Evolutionary conservation across 1,140 invertebrate species (phyloP).

Genomic region (Papilio dardanus): DNA sequence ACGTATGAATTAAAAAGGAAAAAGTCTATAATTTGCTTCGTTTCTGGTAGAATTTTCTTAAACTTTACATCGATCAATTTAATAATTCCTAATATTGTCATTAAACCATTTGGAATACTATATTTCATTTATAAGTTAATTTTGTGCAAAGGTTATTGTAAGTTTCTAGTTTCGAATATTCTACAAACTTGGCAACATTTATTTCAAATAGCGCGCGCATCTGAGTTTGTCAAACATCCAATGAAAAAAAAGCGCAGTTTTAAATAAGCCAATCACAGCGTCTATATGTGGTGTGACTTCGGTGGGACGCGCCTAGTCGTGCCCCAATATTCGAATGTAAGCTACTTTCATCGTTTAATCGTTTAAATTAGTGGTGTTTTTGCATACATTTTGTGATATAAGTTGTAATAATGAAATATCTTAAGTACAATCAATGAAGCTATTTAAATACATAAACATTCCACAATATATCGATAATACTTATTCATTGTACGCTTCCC

Average conservation of each 20-base stretch:
- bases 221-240: conserved; percentile 48
- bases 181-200: conserved; percentile 32
- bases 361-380: conserved; percentile 48
- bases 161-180: conserved; percentile 15
- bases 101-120: too few relatives aligned
- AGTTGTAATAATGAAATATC: conserved; percentile 31
- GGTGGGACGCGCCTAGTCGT: conserved; percentile 62
- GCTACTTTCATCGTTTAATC: conserved; percentile 49
- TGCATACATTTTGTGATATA: conserved; percentile 30
- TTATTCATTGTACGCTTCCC: conserved; percentile 67
- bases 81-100: not conserved
- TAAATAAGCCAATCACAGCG: conserved; percentile 60
- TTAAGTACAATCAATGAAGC: conserved; percentile 42
- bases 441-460: conserved; percentile 46
- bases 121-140: not conserved
- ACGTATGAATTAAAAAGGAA: not conserved
- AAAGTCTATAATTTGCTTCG: not conserved
- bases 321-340: conserved; percentile 43
- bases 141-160: too few relatives aligned
- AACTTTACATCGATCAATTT: not conserved
- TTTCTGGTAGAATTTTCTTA: not conserved
- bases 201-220: conserved; percentile 55
- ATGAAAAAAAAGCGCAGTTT: conserved; percentile 51
- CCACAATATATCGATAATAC: conserved; percentile 58
- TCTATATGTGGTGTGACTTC: conserved; percentile 75